A percentile compares a stretch with the other conserved stretches of the same genome.
Conservation (phyloP, 2,113 vertebrate genomes). For the Salvelinus sp. region DNA sequence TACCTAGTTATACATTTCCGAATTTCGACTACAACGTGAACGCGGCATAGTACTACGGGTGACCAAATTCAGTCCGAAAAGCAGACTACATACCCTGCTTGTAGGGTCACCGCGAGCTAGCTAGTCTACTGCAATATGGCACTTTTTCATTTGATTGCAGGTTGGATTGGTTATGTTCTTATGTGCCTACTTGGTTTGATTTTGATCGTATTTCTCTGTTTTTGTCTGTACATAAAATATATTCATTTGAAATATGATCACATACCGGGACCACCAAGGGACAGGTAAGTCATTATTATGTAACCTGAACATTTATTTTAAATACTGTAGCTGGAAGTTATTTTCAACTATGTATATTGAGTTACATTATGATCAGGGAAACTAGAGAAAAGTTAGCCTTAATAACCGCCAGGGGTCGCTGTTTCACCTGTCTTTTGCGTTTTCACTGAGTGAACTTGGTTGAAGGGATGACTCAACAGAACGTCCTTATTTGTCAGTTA, state of each 20-base stretch:
- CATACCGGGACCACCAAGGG: constrained; percentile 77
- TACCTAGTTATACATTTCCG: too few relatives aligned
- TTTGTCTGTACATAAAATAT: constrained; percentile 71
- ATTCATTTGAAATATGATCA: constrained; percentile 75
- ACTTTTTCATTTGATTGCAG: background rate
- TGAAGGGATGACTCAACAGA: too few relatives aligned
- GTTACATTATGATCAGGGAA: background rate
- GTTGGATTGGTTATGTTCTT: constrained; percentile 30
- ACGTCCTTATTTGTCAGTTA: too few relatives aligned
- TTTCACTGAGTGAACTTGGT: too few relatives aligned
- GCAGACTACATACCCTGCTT: too few relatives aligned
- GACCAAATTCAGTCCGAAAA: too few relatives aligned
- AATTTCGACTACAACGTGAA: too few relatives aligned
- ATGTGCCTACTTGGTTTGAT: constrained; percentile 25
- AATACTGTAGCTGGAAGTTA: background rate
- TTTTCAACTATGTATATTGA: background rate
- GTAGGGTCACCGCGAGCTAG: background rate
- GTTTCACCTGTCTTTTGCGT: background rate
- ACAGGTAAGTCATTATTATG: constrained; percentile 60
- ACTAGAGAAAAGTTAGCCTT: background rate
- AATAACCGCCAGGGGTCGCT: background rate
- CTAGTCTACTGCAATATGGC: constrained; percentile 6
- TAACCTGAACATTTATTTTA: background rate
- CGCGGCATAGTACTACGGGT: too few relatives aligned
- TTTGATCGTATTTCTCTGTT: constrained; percentile 27